These are phyloP conservation scores for Benthochromis sp. DNA, from an alignment of 2,113 vertebrate genomes.

Conservation along the genomic window DNA sequence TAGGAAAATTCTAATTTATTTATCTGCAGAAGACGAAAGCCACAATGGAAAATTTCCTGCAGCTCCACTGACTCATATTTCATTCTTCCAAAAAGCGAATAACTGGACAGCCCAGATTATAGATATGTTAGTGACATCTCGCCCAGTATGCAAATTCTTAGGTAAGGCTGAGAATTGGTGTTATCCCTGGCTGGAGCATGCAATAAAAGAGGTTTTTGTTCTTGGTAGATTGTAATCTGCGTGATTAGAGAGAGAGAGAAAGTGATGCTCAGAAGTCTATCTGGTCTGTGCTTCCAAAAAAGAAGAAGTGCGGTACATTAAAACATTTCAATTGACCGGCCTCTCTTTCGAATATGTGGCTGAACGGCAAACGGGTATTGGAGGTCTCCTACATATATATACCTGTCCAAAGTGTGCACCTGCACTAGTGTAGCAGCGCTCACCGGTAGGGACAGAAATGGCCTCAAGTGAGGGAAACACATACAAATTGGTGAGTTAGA, in stretches of 20 bases:
- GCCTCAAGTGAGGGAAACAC: conserved; percentile 21
- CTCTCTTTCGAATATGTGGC: conserved; percentile 26
- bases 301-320: conserved; percentile 68
- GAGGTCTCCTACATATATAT: conserved; percentile 31
- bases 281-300: conserved; percentile 64
- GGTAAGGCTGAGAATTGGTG: conserved; percentile 11
- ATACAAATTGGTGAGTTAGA: conserved; percentile 67
- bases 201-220: conserved; percentile 42
- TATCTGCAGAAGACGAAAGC: background rate
- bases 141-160: conserved; percentile 61
- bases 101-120: background rate
- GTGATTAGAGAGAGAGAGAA: background rate
- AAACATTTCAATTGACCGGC: conserved; percentile 61
- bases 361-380: conserved; percentile 26
- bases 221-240: conserved; percentile 53
- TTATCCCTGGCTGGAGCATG: conserved; percentile 31
- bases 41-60: background rate
- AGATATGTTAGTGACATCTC: background rate
- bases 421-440: background rate
- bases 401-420: conserved; percentile 35
- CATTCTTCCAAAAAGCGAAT: background rate
- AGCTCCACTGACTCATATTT: background rate
- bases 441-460: background rate
- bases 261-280: conserved; percentile 33
- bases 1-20: background rate